Percentiles rank a stretch among this genome's conserved stretches.
Evolutionary conservation across 2,888 invertebrate species (phyloP).

Genomic region (Reticulitermes lucifugus): DNA sequence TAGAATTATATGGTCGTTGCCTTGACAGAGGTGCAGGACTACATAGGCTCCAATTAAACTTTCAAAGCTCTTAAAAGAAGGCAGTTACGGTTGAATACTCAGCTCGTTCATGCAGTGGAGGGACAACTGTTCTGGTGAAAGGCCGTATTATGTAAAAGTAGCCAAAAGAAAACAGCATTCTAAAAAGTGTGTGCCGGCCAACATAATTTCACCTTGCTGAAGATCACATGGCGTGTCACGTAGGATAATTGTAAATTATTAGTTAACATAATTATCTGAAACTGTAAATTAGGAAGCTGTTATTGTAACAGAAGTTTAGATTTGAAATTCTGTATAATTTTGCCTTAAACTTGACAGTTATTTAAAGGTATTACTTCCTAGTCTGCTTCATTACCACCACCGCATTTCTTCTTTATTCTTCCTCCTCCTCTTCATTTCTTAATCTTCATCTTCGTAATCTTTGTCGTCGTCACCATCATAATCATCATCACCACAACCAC

Average conservation of each 20-base stretch:
- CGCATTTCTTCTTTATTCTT: no score
- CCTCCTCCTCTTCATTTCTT: no score
- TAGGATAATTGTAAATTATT: background rate
- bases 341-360: no score
- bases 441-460: no score
- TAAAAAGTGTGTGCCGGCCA: conserved; percentile 1
- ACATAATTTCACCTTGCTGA: background rate
- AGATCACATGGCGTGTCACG: background rate
- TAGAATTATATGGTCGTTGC: background rate
- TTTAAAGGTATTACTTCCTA: no score
- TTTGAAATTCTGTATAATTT: background rate
- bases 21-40: background rate
- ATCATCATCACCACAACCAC: no score
- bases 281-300: background rate
- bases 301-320: background rate
- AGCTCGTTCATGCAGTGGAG: background rate
- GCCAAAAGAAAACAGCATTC: background rate
- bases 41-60: conserved; percentile 23
- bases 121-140: conserved; percentile 13
- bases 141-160: conserved; percentile 26
- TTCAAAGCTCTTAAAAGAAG: background rate
- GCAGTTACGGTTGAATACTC: conserved; percentile 20
- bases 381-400: no score
- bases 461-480: no score
- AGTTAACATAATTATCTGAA: background rate